phyloP scores from a whole-genome alignment of 1,140 invertebrate species.

The Aphelinus atriplicis region DNA sequence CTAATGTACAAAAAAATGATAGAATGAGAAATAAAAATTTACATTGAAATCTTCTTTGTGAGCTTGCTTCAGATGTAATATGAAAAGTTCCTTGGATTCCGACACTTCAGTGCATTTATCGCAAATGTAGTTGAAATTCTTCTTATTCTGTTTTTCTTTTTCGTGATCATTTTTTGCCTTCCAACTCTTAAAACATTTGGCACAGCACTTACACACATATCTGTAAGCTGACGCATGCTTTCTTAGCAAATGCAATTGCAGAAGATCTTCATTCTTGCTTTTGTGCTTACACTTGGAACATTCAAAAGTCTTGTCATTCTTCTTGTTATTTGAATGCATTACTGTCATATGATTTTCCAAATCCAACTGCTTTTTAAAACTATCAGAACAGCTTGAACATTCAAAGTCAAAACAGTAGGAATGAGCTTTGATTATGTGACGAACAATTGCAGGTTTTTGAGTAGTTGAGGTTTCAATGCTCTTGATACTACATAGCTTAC shows the following conservation, averaged over 20 bases:
- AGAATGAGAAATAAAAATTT: not conserved
- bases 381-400: conserved; percentile 48
- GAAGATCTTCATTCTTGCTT: conserved; percentile 52
- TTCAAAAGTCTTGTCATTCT: conserved; percentile 53
- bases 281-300: conserved; percentile 56
- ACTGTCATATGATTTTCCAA: conserved; percentile 50
- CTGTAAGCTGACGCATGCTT: conserved; percentile 51
- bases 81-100: conserved; percentile 55
- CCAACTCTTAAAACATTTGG: conserved; percentile 54
- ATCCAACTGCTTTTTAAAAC: conserved; percentile 40
- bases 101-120: conserved; percentile 61
- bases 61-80: conserved; percentile 58
- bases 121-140: conserved; percentile 59
- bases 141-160: conserved; percentile 53
- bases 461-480: not conserved
- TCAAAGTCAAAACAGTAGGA: conserved; percentile 41
- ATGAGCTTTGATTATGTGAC: conserved; percentile 22
- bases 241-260: conserved; percentile 55
- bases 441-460: not conserved
- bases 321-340: conserved; percentile 34
- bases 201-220: conserved; percentile 59
- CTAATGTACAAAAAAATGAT: not conserved
- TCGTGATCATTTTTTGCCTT: conserved; percentile 50
- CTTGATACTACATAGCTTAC: conserved; percentile 12
- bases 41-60: not conserved